Evolutionary conservation across 2,888 invertebrate genomes (phyloP).

Genomic region (Portevinia maculata): DNA sequence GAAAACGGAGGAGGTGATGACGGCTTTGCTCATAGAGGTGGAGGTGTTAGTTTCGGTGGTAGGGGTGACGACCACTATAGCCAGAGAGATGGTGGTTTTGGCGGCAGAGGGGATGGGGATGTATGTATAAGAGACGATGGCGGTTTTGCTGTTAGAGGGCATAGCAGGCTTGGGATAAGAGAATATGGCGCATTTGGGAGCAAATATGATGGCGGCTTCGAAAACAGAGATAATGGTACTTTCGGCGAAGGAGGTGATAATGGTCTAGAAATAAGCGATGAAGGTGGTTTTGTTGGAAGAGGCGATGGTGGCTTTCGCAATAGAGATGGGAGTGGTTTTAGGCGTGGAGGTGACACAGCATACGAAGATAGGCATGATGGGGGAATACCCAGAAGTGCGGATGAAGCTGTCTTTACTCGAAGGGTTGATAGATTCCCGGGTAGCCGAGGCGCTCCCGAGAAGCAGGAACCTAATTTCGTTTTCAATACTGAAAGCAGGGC

Average conservation of each 20-base stretch:
- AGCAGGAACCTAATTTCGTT: not conserved
- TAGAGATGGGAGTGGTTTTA: not conserved
- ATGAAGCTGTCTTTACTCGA: not conserved
- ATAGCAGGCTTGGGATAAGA: constrained; percentile 54
- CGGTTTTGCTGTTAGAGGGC: not conserved
- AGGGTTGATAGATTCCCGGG: not conserved
- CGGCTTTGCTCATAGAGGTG: not conserved
- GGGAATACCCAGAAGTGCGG: no score
- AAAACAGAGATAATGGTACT: not conserved
- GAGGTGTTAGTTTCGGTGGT: not conserved
- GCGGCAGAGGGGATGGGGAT: constrained; percentile 52
- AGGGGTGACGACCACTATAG: not conserved
- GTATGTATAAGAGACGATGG: constrained; percentile 77
- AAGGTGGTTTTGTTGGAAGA: constrained; percentile 33
- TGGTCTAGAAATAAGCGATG: constrained; percentile 59
- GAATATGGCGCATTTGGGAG: constrained; percentile 15
- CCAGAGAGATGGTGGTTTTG: constrained; percentile 9
- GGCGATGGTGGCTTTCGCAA: constrained; percentile 2
- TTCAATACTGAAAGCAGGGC: not conserved
- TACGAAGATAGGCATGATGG: not conserved
- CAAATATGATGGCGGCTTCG: constrained; percentile 69
- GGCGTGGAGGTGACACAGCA: no score
- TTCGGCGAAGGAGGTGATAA: constrained; percentile 19
- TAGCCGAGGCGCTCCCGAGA: not conserved
- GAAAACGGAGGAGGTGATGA: not conserved